Percentiles rank a stretch among this genome's conserved stretches.
These are phyloP conservation scores for Trochalopteron elliotii DNA, from an alignment of 2,113 vertebrate genomes.

Conservation along the genomic window DNA sequence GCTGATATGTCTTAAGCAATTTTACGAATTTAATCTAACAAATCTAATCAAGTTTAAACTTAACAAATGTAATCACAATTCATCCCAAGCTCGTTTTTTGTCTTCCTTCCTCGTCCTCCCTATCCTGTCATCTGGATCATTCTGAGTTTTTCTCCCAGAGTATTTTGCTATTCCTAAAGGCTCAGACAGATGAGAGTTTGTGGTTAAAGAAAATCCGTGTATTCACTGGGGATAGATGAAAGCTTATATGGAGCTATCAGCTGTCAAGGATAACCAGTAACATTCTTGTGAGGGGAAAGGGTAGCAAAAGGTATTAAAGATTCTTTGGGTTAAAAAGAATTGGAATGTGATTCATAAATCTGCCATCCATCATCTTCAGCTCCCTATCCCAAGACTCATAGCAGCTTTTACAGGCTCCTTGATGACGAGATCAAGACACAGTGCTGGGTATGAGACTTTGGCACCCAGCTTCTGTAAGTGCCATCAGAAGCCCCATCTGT, in stretches of 20 bases:
- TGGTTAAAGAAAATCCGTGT: not conserved
- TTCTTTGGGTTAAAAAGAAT: not conserved
- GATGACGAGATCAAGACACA: not conserved
- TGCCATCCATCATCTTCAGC: not conserved
- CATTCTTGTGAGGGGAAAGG: not conserved
- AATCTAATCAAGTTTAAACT: not conserved
- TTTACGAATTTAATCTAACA: constrained; percentile 8
- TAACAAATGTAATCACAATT: not conserved
- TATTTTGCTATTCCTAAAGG: not conserved
- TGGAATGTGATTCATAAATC: not conserved
- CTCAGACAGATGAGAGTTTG: not conserved
- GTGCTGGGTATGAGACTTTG: not conserved
- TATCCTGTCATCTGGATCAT: not conserved
- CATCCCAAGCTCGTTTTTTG: not conserved
- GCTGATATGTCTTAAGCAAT: not conserved
- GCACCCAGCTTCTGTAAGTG: not conserved
- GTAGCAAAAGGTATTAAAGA: not conserved
- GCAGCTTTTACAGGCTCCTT: not conserved
- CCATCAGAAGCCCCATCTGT: not conserved
- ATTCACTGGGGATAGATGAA: not conserved
- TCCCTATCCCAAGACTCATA: not conserved
- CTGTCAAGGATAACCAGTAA: not conserved
- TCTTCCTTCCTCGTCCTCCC: not conserved
- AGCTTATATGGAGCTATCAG: not conserved
- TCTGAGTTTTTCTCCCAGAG: not conserved